These are phyloP conservation scores for Malurus cyaneus DNA, from an alignment of 2,113 vertebrate species.

Conservation along the genomic window DNA sequence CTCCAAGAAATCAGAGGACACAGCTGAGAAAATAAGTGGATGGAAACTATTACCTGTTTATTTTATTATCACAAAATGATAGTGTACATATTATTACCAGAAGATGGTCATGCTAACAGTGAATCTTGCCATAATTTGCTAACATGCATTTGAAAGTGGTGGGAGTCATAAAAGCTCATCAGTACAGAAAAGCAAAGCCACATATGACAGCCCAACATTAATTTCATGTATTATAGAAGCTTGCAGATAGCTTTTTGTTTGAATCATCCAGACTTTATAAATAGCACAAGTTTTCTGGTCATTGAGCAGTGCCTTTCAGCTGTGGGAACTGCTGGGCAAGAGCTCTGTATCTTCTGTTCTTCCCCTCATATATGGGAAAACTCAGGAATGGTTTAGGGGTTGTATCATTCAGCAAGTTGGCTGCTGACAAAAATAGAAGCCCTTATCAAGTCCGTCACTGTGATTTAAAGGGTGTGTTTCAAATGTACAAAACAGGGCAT, in stretches of 20 bases:
- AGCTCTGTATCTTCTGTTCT: background rate
- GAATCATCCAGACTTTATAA: background rate
- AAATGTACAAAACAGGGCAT: background rate
- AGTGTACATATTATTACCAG: background rate
- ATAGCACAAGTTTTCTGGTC: background rate
- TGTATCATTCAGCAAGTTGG: background rate
- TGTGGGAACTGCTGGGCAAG: background rate
- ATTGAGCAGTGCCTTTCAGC: background rate
- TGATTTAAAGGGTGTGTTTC: background rate
- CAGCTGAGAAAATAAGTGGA: background rate
- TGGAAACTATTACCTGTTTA: background rate
- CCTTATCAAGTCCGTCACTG: background rate
- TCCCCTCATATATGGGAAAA: background rate
- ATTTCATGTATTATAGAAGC: background rate
- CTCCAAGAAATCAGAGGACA: background rate
- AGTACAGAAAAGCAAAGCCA: background rate
- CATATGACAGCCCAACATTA: background rate
- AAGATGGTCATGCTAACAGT: background rate
- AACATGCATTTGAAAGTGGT: background rate
- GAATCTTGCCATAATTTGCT: background rate
- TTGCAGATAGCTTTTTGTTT: background rate
- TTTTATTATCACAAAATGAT: background rate
- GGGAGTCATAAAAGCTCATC: background rate
- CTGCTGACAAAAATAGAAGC: background rate
- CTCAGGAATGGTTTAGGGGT: background rate